These are phyloP conservation scores for Chirona hameri DNA, from an alignment of 2,888 invertebrate species.

Conservation along the genomic window DNA sequence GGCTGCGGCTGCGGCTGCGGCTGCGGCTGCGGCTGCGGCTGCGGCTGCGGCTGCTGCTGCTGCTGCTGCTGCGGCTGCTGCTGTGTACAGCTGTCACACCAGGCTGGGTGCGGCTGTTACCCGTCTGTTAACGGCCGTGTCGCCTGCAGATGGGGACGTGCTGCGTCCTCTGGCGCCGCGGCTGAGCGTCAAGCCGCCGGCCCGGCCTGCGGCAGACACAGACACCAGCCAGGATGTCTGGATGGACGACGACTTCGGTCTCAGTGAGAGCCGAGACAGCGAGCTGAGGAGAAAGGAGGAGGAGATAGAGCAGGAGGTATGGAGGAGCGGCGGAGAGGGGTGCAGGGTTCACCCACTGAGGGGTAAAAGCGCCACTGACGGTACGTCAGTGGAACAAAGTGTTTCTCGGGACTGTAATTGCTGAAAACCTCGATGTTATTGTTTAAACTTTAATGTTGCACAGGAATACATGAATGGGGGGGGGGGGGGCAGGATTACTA, in stretches of 20 bases:
- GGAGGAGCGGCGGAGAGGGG: background rate
- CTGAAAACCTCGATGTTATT: too few species aligned
- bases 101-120: background rate
- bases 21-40: too few species aligned
- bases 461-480: too few species aligned
- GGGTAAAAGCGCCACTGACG: too few species aligned
- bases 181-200: background rate
- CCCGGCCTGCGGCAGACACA: background rate
- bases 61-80: too few species aligned
- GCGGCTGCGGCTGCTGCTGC: too few species aligned
- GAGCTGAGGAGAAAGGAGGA: conserved; percentile 34
- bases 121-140: background rate
- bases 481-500: too few species aligned
- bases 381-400: too few species aligned
- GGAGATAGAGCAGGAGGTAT: conserved; percentile 31
- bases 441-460: too few species aligned
- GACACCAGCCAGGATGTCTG: conserved; percentile 7
- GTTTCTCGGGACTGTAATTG: too few species aligned
- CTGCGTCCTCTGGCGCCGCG: conserved; percentile 4
- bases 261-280: conserved; percentile 31
- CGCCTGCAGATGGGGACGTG: background rate
- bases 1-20: too few species aligned
- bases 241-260: conserved; percentile 34
- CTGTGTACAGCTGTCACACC: too few species aligned
- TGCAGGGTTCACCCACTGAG: background rate